A percentile compares a stretch with the other conserved stretches of the same genome.
Evolutionary conservation across 2,888 invertebrate species (phyloP).

Genomic region (Endotricha flammealis): DNA sequence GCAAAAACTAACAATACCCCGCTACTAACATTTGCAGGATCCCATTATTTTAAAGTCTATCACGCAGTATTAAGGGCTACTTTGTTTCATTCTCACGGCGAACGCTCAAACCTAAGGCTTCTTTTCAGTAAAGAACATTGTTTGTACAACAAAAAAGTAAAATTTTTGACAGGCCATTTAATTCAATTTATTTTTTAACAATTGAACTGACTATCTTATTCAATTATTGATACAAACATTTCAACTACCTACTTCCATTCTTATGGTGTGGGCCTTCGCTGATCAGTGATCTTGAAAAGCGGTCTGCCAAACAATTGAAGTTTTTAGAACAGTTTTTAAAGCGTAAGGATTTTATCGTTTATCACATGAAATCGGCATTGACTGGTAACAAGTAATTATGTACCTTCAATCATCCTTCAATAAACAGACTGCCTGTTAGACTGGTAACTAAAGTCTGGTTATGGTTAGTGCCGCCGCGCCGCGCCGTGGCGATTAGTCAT

Average conservation of each 20-base stretch:
- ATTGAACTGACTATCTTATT: slow-evolving; percentile 45
- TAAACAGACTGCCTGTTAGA: too few relatives aligned
- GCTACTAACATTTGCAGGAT: slow-evolving; percentile 13
- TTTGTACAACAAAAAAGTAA: slow-evolving; percentile 38
- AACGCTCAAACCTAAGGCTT: not conserved
- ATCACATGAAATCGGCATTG: too few relatives aligned
- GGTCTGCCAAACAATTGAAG: not conserved
- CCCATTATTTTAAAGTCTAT: slow-evolving; percentile 15
- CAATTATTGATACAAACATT: slow-evolving; percentile 40
- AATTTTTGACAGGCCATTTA: slow-evolving; percentile 53
- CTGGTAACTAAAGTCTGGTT: too few relatives aligned
- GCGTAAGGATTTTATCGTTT: slow-evolving; percentile 15
- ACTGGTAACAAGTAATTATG: too few relatives aligned
- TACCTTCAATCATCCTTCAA: too few relatives aligned
- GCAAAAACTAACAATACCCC: slow-evolving; percentile 61
- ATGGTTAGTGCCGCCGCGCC: too few relatives aligned
- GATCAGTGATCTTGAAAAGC: not conserved
- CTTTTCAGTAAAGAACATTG: slow-evolving; percentile 23
- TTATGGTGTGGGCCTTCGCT: not conserved
- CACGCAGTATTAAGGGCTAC: not conserved
- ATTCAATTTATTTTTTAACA: slow-evolving; percentile 69
- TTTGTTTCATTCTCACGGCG: not conserved
- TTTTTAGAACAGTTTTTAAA: slow-evolving; percentile 5
- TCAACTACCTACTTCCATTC: slow-evolving; percentile 18
- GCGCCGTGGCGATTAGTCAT: too few relatives aligned